Conservation (phyloP, 2,888 invertebrate species). For the Eudasyphora cyanicolor region DNA sequence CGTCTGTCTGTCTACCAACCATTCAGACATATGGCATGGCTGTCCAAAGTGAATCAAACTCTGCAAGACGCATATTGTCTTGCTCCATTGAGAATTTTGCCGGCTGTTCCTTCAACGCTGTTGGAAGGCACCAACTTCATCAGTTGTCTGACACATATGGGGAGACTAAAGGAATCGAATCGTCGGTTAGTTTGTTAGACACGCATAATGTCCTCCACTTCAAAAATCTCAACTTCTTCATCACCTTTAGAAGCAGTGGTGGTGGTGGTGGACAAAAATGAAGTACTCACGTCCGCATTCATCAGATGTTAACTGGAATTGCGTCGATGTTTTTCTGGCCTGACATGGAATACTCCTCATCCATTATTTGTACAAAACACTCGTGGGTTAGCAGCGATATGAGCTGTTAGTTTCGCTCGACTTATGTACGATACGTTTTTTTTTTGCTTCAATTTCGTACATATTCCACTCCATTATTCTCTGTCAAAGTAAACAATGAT, state of each 20-base stretch:
- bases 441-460: background rate
- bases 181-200: conserved; percentile 25
- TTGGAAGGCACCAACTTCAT: background rate
- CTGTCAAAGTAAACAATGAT: conserved; percentile 63
- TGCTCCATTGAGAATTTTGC: background rate
- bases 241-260: conserved; percentile 31
- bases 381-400: background rate
- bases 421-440: background rate
- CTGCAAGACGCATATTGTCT: background rate
- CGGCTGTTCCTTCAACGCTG: background rate
- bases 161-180: background rate
- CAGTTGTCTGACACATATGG: background rate
- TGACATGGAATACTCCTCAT: conserved; percentile 5
- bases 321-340: background rate
- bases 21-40: no score
- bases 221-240: conserved; percentile 36
- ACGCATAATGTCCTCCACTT: conserved; percentile 47
- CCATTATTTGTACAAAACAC: conserved; percentile 2
- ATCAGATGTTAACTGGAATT: conserved; percentile 34
- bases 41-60: no score
- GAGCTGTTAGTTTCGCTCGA: background rate
- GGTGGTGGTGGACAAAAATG: conserved; percentile 1
- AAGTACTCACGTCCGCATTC: background rate
- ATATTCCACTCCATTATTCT: conserved; percentile 41
- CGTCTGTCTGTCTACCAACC: background rate